These are phyloP conservation scores for Petaurus breviceps DNA, from an alignment of 2,113 vertebrate species.

Conservation along the genomic window DNA sequence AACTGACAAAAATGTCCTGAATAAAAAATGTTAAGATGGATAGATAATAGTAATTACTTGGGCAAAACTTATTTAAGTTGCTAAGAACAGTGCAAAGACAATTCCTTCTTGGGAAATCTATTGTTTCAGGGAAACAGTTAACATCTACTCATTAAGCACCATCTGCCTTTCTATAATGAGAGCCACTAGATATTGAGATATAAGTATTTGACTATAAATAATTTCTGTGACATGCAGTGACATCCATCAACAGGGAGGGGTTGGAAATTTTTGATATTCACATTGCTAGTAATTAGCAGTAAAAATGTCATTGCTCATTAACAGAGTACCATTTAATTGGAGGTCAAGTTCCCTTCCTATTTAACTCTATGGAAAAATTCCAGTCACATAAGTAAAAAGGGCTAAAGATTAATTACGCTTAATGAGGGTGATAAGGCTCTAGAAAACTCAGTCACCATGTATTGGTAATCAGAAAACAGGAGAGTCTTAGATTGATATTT, in stretches of 20 bases:
- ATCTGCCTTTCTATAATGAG: conserved; percentile 10
- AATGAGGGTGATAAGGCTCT: not conserved
- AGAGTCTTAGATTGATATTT: not conserved
- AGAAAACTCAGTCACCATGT: not conserved
- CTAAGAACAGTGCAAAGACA: not conserved
- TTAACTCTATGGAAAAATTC: conserved; percentile 25
- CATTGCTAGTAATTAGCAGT: conserved; percentile 16
- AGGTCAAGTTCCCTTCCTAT: conserved; percentile 2
- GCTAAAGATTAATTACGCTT: not conserved
- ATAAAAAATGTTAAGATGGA: not conserved
- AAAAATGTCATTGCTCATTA: conserved; percentile 40
- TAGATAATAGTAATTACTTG: conserved; percentile 4
- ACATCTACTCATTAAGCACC: conserved; percentile 6
- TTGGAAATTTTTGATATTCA: conserved; percentile 36
- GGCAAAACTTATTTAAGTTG: not conserved
- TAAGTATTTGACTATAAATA: conserved; percentile 26
- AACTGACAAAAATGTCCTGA: not conserved
- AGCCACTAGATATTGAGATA: conserved; percentile 11
- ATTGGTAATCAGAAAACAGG: not conserved
- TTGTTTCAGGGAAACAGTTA: conserved; percentile 23
- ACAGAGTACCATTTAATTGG: conserved; percentile 30
- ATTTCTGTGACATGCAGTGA: not conserved
- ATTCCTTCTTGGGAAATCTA: conserved; percentile 6
- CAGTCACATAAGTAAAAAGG: not conserved
- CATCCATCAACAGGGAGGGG: not conserved